Conservation (phyloP, 2,888 invertebrate species). For the Venustoraphidia nigricollis region DNA sequence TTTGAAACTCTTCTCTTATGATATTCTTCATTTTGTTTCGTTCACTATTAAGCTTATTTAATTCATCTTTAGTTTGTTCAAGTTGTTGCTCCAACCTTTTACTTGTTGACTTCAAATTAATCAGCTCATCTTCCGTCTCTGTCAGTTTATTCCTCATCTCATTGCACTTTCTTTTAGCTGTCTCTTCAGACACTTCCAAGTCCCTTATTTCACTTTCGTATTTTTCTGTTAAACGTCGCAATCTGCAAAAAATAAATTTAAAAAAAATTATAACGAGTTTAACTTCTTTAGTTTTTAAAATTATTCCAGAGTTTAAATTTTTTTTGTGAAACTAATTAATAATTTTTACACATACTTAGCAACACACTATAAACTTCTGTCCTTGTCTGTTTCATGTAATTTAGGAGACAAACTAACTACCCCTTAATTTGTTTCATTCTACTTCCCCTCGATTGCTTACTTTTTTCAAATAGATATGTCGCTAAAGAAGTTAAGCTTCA, state of each 20-base stretch:
- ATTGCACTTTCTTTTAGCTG: constrained; percentile 47
- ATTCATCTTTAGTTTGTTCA: constrained; percentile 45
- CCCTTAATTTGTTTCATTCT: no score
- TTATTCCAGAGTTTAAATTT: no score
- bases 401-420: no score
- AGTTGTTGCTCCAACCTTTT: constrained; percentile 52
- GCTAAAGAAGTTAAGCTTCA: no score
- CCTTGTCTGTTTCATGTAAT: no score
- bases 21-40: constrained; percentile 38
- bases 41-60: constrained; percentile 34
- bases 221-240: constrained; percentile 58
- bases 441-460: no score
- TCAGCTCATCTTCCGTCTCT: constrained; percentile 45
- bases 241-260: neutral
- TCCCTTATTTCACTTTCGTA: constrained; percentile 56
- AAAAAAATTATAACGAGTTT: no score
- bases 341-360: no score
- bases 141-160: constrained; percentile 49
- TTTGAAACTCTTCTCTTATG: constrained; percentile 44
- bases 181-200: constrained; percentile 47
- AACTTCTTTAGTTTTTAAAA: no score
- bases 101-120: constrained; percentile 38
- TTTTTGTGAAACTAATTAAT: no score
- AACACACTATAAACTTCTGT: no score
- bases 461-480: no score